Base-by-base conservation (phyloP, 1,140 invertebrate species). In the Polyergus mexicanus region DNA sequence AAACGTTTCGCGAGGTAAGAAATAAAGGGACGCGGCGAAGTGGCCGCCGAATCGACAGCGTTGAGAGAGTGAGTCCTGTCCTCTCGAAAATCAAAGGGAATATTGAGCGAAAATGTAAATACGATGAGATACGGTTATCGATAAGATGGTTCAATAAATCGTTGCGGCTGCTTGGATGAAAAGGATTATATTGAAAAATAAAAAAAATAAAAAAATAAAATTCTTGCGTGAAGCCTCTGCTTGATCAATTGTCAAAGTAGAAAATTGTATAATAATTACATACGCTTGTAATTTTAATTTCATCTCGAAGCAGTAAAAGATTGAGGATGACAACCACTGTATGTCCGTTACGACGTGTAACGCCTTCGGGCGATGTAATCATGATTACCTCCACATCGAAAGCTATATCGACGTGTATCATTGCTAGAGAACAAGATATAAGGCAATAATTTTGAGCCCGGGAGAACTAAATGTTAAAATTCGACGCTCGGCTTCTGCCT, bases 301-400 rank as follows among this genome's bases (percentile, higher is more conserved):
- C 3, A 51, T 66, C 35, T 41, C 22, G 19, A n/a, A 6, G 35
- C 6, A n/a, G n/a, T 72, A 38, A 41, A 51, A 77, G 72, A 8
- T n/a, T 25, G 68, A 80, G 78, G 41, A 85, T 85, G 81, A 87
- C 88, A 81, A 77, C 38, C 89, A 85, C 81, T 87, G 89, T 69
- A 66, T 62, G 63, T 74, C 62, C 58, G 69, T 72, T 69, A 66
- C 54, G 51, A 63, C 56, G 69, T 32, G 75, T 85, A 86, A 88
- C 78, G 84, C 84, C 74, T 35, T n/a, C 7, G 22, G 86, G 84
- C 84, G 47, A 71, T 80, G 84, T 84, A 87, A 90, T 90, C 81
- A 83, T 78, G 66, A 86, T 88, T 86, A 84, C 47, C 85, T 68
- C 63, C 54, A n/a, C 62, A 35, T 84, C 58, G 85, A 74, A 28